Percentiles rank a stretch among this genome's conserved stretches.
Conservation (phyloP, 1,140 invertebrate species). For the Physella acuta region DNA sequence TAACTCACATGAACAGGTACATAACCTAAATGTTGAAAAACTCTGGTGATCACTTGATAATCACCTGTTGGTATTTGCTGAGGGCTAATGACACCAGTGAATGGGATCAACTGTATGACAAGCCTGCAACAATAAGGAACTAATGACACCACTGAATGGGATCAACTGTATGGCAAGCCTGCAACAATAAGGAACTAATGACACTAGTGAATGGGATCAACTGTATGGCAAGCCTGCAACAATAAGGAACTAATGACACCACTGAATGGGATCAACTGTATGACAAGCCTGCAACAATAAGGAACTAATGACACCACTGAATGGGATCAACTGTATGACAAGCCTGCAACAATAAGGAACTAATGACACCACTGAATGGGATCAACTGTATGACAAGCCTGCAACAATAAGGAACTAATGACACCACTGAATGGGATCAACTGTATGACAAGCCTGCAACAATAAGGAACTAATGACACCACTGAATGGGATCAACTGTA, state of each 20-base stretch:
- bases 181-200: no score
- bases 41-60: background rate
- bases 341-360: no score
- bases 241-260: background rate
- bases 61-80: background rate
- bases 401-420: no score
- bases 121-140: background rate
- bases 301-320: background rate
- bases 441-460: no score
- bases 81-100: background rate
- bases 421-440: no score
- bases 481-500: no score
- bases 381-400: no score
- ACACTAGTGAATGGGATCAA: background rate
- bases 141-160: background rate
- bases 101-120: constrained; percentile 5
- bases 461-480: no score
- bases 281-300: background rate
- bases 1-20: constrained; percentile 2
- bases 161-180: background rate
- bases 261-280: background rate
- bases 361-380: no score
- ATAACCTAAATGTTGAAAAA: constrained; percentile 8
- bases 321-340: no score
- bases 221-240: background rate